Evolutionary conservation across 2,888 invertebrate genomes (phyloP).

Genomic region (Leptinotarsa peninsularis): DNA sequence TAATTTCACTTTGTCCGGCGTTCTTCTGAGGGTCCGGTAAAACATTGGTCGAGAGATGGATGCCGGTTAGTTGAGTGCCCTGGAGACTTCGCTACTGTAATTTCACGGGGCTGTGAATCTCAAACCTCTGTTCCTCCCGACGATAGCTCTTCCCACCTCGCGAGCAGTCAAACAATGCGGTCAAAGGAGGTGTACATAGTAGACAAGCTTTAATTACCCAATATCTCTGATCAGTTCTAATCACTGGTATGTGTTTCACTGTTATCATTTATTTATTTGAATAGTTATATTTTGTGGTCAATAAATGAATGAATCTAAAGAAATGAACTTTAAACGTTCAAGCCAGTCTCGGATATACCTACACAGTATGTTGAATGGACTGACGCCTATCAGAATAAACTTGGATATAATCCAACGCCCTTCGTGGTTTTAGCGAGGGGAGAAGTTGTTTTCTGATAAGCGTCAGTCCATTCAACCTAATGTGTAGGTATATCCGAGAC

Average conservation of each 20-base stretch:
- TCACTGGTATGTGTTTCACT: not conserved
- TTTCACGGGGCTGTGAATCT: conserved; percentile 23
- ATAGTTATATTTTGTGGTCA: too few relatives aligned
- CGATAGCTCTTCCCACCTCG: conserved; percentile 2
- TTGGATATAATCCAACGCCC: too few relatives aligned
- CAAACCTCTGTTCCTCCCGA: conserved; percentile 1
- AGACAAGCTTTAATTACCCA: conserved; percentile 14
- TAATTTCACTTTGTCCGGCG: conserved; percentile 11
- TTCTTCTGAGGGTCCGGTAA: conserved; percentile 21
- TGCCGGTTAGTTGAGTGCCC: conserved; percentile 22
- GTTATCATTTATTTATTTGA: too few relatives aligned
- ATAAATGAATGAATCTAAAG: too few relatives aligned
- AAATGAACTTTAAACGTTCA: too few relatives aligned
- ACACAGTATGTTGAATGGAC: too few relatives aligned
- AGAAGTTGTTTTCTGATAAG: too few relatives aligned
- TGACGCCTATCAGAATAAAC: too few relatives aligned
- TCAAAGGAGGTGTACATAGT: not conserved
- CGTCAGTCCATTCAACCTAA: too few relatives aligned
- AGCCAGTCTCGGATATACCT: too few relatives aligned
- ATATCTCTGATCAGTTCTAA: not conserved
- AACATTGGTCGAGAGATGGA: conserved; percentile 21
- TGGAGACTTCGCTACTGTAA: conserved; percentile 19
- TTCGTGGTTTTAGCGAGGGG: too few relatives aligned
- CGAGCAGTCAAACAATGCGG: conserved; percentile 9
- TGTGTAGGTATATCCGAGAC: too few relatives aligned